Percentiles rank a stretch among this genome's conserved stretches.
Conservation (phyloP, 92 coral and sea anemone species). For the Porites lobata region DNA sequence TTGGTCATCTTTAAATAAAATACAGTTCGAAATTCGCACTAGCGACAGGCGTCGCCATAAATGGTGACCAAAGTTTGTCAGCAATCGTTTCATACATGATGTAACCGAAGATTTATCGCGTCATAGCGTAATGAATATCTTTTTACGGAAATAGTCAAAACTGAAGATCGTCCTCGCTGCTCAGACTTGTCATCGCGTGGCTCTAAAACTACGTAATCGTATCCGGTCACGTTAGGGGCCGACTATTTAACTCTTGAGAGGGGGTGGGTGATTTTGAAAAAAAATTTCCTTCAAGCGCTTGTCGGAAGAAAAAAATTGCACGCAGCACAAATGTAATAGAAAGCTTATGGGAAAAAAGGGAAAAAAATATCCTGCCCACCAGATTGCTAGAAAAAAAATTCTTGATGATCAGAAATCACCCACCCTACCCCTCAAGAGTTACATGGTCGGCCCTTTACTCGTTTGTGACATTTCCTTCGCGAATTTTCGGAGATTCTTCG, state of each 20-base stretch:
- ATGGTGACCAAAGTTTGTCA: neutral
- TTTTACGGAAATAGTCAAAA: neutral
- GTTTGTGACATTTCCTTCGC: slow-evolving; percentile 17
- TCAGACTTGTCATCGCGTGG: neutral
- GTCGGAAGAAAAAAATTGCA: too few relatives aligned
- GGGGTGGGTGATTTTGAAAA: too few relatives aligned
- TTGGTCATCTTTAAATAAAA: neutral
- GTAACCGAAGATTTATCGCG: neutral
- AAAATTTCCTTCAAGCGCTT: too few relatives aligned
- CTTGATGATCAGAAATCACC: too few relatives aligned
- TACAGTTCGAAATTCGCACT: too few relatives aligned
- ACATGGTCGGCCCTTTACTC: too few relatives aligned
- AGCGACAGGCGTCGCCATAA: neutral
- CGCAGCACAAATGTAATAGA: too few relatives aligned
- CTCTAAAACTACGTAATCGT: neutral
- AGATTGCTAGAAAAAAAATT: too few relatives aligned
- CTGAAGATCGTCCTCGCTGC: neutral
- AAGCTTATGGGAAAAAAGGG: too few relatives aligned
- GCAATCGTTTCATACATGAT: neutral
- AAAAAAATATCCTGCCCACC: too few relatives aligned
- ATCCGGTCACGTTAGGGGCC: slow-evolving; percentile 20
- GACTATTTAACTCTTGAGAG: too few relatives aligned
- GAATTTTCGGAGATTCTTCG: neutral
- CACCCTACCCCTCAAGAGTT: too few relatives aligned
- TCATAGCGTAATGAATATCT: neutral